Evolutionary conservation across 2,113 vertebrate species (phyloP).

Genomic region (Oceanodroma tethys): DNA sequence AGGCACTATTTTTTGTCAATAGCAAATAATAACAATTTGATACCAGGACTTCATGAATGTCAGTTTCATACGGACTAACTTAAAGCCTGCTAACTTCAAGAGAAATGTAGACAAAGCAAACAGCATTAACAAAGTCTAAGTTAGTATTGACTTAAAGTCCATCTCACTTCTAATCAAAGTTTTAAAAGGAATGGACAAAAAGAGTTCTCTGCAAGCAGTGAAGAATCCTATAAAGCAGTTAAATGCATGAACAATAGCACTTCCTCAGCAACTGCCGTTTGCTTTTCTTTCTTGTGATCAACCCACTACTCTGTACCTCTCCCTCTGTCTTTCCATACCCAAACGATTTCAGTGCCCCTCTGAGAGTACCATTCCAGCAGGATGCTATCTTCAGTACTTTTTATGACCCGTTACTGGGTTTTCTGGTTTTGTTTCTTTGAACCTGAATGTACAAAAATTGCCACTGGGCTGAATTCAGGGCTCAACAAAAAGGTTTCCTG

Average conservation of each 20-base stretch:
- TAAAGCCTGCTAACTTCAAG: background rate
- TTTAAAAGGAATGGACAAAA: background rate
- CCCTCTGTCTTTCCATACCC: background rate
- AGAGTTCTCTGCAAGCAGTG: background rate
- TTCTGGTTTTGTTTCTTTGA: background rate
- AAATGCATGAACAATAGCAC: accelerated
- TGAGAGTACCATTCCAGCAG: background rate
- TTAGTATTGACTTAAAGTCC: background rate
- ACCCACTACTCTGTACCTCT: background rate
- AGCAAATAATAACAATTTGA: background rate
- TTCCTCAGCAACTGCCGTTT: background rate
- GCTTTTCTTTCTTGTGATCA: background rate
- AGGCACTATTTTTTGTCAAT: background rate
- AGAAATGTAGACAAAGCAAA: background rate
- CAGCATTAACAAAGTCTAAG: background rate
- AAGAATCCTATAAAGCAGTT: background rate
- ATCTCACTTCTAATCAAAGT: background rate
- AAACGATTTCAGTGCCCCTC: accelerated
- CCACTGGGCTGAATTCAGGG: background rate
- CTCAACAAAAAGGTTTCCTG: background rate
- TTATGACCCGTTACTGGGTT: background rate
- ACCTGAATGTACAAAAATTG: background rate
- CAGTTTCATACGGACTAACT: background rate
- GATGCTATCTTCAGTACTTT: background rate
- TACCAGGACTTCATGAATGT: background rate